Evolutionary conservation across 2,113 vertebrate species (phyloP).

Genomic region (Lasiurus borealis): DNA sequence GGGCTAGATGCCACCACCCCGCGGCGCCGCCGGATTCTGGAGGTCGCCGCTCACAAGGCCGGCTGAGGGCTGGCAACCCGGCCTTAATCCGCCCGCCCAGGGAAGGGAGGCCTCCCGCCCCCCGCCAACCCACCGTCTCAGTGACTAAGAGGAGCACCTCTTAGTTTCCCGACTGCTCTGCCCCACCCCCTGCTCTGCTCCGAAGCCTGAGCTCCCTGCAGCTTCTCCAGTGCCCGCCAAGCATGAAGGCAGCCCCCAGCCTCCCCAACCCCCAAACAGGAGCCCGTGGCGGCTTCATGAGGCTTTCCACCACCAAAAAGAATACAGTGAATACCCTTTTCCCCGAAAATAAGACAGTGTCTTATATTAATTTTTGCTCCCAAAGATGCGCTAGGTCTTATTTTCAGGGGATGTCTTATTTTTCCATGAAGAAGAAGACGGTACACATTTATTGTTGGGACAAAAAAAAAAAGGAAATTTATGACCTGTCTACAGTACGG

Average conservation of each 20-base stretch:
- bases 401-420: too few species aligned
- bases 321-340: too few species aligned
- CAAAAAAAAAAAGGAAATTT: too few species aligned
- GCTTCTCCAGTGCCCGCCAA: not conserved
- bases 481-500: too few species aligned
- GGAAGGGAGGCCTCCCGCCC: not conserved
- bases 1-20: constrained; percentile 11
- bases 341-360: too few species aligned
- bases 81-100: not conserved
- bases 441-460: too few species aligned
- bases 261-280: not conserved
- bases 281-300: not conserved
- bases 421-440: too few species aligned
- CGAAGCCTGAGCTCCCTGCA: not conserved
- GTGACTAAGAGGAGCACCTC: not conserved
- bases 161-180: not conserved
- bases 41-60: not conserved
- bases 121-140: not conserved
- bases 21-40: not conserved
- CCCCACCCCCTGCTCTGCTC: not conserved
- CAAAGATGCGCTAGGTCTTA: too few species aligned
- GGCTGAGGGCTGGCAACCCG: not conserved
- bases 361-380: too few species aligned
- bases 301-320: not conserved
- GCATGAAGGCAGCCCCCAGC: not conserved